A percentile compares a stretch with the other conserved stretches of the same genome.
Evolutionary conservation across 1,140 invertebrate genomes (phyloP).

Genomic region (Nasonia giraulti): DNA sequence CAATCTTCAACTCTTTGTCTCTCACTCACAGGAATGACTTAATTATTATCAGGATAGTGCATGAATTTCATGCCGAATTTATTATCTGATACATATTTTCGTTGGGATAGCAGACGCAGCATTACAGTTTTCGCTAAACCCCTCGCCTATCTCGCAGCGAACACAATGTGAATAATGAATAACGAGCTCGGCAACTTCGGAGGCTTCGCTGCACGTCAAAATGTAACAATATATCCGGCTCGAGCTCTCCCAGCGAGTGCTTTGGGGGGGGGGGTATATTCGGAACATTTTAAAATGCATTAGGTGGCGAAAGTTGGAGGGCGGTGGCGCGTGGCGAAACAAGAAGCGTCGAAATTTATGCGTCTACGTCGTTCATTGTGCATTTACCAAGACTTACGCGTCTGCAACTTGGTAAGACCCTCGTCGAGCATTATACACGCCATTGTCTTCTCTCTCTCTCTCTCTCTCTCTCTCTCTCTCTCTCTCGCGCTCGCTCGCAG

Average conservation of each 20-base stretch:
- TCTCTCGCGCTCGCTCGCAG: too few species aligned
- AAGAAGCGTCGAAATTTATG: slow-evolving; percentile 28
- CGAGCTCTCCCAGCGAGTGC: not conserved
- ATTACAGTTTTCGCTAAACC: too few species aligned
- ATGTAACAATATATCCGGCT: not conserved
- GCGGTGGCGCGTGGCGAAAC: not conserved
- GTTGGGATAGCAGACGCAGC: too few species aligned
- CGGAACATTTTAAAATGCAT: not conserved
- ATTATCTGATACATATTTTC: too few species aligned
- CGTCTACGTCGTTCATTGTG: slow-evolving; percentile 4
- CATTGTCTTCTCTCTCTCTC: slow-evolving; percentile 17
- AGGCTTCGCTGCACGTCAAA: too few species aligned
- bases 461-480: not conserved
- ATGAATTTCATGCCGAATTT: too few species aligned
- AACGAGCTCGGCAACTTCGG: too few species aligned
- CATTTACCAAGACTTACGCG: slow-evolving; percentile 27
- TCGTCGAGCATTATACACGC: not conserved
- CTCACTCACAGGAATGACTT: not conserved
- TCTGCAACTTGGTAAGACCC: slow-evolving; percentile 6
- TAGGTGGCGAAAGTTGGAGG: not conserved
- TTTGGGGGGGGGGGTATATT: not conserved
- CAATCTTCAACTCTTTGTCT: not conserved
- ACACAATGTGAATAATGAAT: too few species aligned
- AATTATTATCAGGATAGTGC: too few species aligned
- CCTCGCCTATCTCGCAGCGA: too few species aligned